Base-by-base conservation (phyloP, 2,113 vertebrate species). In the Puma concolor region DNA sequence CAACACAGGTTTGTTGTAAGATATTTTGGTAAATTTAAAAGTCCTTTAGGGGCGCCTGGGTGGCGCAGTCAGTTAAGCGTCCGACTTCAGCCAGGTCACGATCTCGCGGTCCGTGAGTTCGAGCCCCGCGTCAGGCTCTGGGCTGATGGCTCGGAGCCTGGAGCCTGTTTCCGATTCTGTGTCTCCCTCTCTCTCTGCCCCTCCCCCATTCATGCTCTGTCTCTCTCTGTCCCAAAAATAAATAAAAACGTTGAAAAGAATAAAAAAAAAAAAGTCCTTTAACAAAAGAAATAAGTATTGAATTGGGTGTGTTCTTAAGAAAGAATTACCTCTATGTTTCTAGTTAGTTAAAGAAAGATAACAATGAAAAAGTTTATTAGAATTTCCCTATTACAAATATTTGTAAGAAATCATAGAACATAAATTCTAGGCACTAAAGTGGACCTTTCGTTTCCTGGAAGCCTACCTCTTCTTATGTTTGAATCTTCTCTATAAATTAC, bases 251-350 rank as follows among this genome's bases (percentile, higher is more conserved):
- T n/a, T n/a, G n/a, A n/a, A n/a, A n/a, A n/a, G n/a, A n/a, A n/a
- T n/a, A n/a, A n/a, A n/a, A n/a, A n/a, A n/a, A n/a, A n/a, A 92
- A 96, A 96, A 31, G 3, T 74, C 17, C 90, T 86, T 96, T 95
- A 41, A 15, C 19, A 52, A 92, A 87, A 89, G 4, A 84, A 96
- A 66, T 38, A 91, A 94, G 52, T 74, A 93, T 12, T 44, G 15
- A 81, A n/a, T 50, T 69, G 2, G 0, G 77, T 60, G 87, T 93
- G 5, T 60, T 94, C 27, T 91, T 88, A 44, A 92, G 38, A 94
- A 54, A 85, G 17, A 94, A 88, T 64, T 82, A 21, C 4, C 44
- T 86, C 36, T 81, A 1, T 84, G 4, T 52, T 44, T 89, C 63
- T 74, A n/a, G 7, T 41, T 64, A 64, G 17, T 48, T 86, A 31